Percentiles rank a stretch among this genome's conserved stretches.
Evolutionary conservation across 2,888 invertebrate species (phyloP).

Genomic region (Drosophila histrio): DNA sequence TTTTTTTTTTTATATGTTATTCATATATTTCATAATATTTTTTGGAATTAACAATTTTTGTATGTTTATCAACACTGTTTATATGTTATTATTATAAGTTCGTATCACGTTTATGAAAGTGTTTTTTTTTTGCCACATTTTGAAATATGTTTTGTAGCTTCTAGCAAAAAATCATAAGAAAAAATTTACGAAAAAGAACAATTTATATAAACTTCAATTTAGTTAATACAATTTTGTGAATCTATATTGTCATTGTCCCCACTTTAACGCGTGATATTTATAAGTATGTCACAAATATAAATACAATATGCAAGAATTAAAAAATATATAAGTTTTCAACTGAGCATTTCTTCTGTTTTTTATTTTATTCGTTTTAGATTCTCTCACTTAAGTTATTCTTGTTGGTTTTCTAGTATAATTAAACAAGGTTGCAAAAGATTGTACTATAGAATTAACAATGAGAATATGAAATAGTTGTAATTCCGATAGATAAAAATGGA

Average conservation of each 20-base stretch:
- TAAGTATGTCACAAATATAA: constrained; percentile 10
- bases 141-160: constrained; percentile 30
- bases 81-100: background rate
- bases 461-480: background rate
- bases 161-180: constrained; percentile 29
- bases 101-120: background rate
- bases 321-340: constrained; percentile 16
- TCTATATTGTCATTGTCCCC: constrained; percentile 14
- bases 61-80: constrained; percentile 14
- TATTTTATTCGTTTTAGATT: background rate
- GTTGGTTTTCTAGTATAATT: constrained; percentile 60
- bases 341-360: constrained; percentile 7
- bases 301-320: constrained; percentile 10
- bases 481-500: background rate
- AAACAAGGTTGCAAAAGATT: constrained; percentile 24
- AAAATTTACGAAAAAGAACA: constrained; percentile 4
- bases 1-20: constrained; percentile 7
- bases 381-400: background rate
- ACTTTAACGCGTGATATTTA: constrained; percentile 4
- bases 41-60: constrained; percentile 12
- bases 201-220: constrained; percentile 51
- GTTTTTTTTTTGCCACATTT: background rate
- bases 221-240: constrained; percentile 60
- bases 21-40: constrained; percentile 1
- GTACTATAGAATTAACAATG: background rate